Evolutionary conservation across 2,113 vertebrate species (phyloP).

Genomic region (Podiceps cristatus): DNA sequence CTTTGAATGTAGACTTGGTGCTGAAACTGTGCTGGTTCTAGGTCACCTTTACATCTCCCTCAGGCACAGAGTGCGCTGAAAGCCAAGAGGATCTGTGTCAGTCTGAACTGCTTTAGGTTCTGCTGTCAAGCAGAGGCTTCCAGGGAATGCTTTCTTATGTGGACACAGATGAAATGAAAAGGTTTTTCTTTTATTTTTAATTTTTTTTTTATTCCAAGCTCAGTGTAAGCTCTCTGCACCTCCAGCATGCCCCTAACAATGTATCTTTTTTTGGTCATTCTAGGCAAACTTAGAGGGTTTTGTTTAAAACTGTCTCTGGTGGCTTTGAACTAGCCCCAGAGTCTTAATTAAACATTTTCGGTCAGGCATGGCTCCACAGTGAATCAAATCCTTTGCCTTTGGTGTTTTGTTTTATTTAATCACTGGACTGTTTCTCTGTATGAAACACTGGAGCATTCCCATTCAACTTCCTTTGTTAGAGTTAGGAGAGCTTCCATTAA

Average conservation of each 20-base stretch:
- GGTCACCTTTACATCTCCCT: neutral
- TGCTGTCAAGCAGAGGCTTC: neutral
- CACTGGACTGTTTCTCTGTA: neutral
- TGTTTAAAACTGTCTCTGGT: neutral
- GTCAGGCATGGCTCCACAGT: neutral
- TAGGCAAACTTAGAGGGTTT: neutral
- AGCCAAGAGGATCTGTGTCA: neutral
- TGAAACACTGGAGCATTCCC: neutral
- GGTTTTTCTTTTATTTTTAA: neutral
- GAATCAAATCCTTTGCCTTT: constrained; percentile 37
- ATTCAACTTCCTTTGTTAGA: neutral
- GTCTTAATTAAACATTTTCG: constrained; percentile 39
- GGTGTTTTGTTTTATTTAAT: constrained; percentile 44
- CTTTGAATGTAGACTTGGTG: neutral
- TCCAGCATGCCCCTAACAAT: neutral
- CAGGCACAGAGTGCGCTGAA: accelerated
- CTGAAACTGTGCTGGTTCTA: constrained; percentile 4
- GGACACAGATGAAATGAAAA: neutral
- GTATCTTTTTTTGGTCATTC: neutral
- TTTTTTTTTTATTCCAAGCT: neutral
- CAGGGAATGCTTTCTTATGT: neutral
- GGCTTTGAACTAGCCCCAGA: constrained; percentile 20
- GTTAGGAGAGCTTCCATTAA: neutral
- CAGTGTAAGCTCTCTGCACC: neutral
- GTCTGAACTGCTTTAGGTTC: neutral